Evolutionary conservation across 1,140 invertebrate species (phyloP), one percentile per base, ranked within the genome.

Genomic region (Physella acuta): DNA sequence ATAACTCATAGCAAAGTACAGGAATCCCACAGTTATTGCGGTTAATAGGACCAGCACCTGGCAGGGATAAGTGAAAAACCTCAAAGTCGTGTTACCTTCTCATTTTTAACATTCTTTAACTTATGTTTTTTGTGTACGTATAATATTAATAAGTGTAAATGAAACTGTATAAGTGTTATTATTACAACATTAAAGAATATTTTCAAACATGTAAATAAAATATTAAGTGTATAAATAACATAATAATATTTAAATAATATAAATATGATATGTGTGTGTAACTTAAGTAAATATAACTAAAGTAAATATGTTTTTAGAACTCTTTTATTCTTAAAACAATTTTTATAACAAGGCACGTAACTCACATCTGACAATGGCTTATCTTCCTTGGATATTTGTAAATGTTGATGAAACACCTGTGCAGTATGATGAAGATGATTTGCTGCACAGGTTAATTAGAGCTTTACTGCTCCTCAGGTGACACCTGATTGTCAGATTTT

Each of bases 191-290:
- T 44, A 44, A 44, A 44, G 39, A 44, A 44, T 44, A 44, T 8
- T 44, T 44, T 44, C 39, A 44, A 44, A 44, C 39, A 44, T 44
- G 39, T 44, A 44, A 44, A 44, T 44, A 44, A 44, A 44, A 44
- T 44, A 8, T 44, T 11, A 44, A 44, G 8, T 11, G 39, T 44
- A 44, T 44, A 44, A 44, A 44, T 44, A 20, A 11, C 8, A 44
- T 44, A 11, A n/a, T n/a, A n/a, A n/a, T n/a, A n/a, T 44, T 20
- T 44, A 44, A 44, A 44, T 44, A 44, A 20, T 44, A 44, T 44
- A 44, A 44, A 44, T 44, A 20, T 44, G 20, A 44, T 44, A 11
- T 44, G 20, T 44, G n/a, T n/a, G n/a, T n/a, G n/a, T n/a, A n/a
- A 44, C 39, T 11, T 11, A 44, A 44, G 20, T 11, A 44, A 44